Base-by-base conservation (phyloP, 2,113 vertebrate genomes). In the Larimichthys crocea region DNA sequence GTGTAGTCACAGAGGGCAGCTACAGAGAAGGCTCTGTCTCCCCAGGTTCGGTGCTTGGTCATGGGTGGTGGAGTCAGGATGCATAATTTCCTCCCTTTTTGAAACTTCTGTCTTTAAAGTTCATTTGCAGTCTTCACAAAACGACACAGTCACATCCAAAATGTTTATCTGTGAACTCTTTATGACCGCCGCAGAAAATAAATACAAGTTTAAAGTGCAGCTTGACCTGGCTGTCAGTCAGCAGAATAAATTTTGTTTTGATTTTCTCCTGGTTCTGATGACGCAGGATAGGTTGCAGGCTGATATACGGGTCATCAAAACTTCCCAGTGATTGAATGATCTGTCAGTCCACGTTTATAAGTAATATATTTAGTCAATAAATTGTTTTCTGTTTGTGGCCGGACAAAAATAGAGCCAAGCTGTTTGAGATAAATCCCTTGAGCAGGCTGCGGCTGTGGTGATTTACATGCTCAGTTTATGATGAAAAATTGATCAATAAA, bases 141-240 rank as follows among this genome's bases (percentile, higher is more conserved):
- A 64, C 75, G 31, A 40, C 48, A 26, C 40, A 46, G 31, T 46
- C 48, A 35, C 48, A 46, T 59, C n/a, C 55, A 72, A 50, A 50
- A 80, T 77, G 22, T 66, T 70, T 42, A 29, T 63, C 35, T 1
- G 12, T 73, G 20, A 70, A 78, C 56, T 69, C 62, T 63, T 19
- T n/a, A 19, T 78, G 48, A 42, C 63, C 29, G 19, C 1, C 16
- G n/a, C 0, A 10, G 19, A 55, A 59, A 74, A 83, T 31, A 48
- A 59, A 81, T 70, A 7, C 46, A 74, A 48, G 31, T 14, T 59
- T 48, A 31, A 14, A 40, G 20, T 42, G 6, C 62, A 59, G 49
- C 15, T 1, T 79, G 53, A 61, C 61, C 64, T 16, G 53, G 66
- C 81, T 26, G 42, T 72, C 46, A 46, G 61, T 53, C 42, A 35